These are phyloP conservation scores for Hydrolagus colliei DNA, from an alignment of 2,797 vertebrate genomes.

Conservation along the genomic window DNA sequence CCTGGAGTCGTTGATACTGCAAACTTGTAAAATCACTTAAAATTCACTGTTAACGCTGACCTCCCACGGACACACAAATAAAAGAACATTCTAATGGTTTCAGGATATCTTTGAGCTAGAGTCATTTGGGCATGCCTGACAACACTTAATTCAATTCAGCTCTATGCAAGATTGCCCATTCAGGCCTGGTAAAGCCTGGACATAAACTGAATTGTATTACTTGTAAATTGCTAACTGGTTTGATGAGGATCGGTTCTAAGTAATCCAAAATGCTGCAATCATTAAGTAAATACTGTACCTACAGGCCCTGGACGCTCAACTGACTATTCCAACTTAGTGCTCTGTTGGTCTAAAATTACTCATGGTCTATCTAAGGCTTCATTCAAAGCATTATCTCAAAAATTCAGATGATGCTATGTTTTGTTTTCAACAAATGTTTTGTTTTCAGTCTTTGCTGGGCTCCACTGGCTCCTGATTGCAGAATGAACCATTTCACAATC, in stretches of 20 bases:
- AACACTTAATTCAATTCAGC: background rate
- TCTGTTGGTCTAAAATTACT: no score
- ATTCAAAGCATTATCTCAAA: no score
- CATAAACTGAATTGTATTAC: conserved; percentile 9
- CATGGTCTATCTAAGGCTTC: no score
- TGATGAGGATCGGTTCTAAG: background rate
- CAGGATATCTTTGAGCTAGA: background rate
- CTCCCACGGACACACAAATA: no score
- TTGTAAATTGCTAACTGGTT: background rate
- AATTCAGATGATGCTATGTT: no score
- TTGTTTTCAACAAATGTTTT: no score
- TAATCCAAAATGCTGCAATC: background rate
- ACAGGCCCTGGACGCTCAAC: no score
- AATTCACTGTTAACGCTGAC: background rate
- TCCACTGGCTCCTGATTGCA: no score
- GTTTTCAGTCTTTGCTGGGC: no score
- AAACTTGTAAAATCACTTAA: background rate
- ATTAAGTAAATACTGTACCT: no score
- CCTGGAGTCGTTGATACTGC: background rate
- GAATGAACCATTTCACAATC: no score
- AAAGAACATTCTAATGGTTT: background rate
- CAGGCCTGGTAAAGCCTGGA: background rate
- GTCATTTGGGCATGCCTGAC: background rate
- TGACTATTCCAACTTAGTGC: no score
- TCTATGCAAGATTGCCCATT: background rate